Percentiles rank a stretch among this genome's conserved stretches.
phyloP scores from a whole-genome alignment of 2,797 vertebrate species.

The Babyrousa celebensis region DNA sequence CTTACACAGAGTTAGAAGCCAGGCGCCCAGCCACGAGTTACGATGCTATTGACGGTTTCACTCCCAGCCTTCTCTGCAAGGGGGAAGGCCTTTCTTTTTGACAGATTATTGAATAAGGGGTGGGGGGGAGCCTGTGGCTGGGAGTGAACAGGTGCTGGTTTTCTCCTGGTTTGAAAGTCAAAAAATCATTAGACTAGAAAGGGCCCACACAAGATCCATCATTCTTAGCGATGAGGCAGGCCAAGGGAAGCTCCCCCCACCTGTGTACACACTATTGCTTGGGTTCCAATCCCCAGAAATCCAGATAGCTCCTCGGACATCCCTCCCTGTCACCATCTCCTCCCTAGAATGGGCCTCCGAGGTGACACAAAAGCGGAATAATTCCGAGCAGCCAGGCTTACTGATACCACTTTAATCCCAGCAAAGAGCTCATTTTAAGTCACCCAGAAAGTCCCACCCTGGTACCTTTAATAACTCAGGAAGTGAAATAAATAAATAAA shows the following conservation, averaged over 20 bases:
- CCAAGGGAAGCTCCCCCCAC: too few species aligned
- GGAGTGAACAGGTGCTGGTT: neutral
- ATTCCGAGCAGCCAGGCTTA: too few species aligned
- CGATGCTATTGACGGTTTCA: neutral
- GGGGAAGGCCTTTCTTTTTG: neutral
- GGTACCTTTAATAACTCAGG: conserved; percentile 31
- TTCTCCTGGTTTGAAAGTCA: neutral
- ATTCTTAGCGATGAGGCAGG: neutral
- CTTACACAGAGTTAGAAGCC: neutral
- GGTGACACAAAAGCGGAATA: too few species aligned
- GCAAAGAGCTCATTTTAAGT: neutral
- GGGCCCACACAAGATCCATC: neutral
- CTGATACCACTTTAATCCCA: neutral
- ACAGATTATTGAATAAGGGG: neutral
- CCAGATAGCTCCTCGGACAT: neutral
- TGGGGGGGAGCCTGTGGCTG: neutral
- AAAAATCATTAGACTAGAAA: neutral
- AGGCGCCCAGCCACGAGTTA: neutral
- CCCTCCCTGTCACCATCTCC: neutral
- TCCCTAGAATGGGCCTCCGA: neutral
- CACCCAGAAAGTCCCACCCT: neutral
- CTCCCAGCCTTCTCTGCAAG: neutral
- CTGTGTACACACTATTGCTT: neutral
- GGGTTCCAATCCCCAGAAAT: neutral
- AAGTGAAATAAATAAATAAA: conserved; percentile 83